Evolutionary conservation across 2,797 vertebrate genomes (phyloP), one percentile per base, ranked within the genome.

Genomic region (Cercopithecus petaurista): DNA sequence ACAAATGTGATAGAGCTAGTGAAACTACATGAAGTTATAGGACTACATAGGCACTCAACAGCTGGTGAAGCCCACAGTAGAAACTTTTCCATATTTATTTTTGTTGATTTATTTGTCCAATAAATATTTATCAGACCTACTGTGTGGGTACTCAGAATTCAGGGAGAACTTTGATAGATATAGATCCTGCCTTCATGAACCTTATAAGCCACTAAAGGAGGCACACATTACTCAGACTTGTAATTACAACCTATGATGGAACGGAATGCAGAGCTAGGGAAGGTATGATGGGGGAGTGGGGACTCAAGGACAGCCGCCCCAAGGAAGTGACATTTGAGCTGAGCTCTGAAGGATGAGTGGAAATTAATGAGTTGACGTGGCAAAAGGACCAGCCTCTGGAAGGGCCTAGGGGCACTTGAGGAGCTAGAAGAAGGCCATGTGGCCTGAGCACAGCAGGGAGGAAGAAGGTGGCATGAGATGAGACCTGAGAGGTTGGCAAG

Each of bases 121-220:
- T 95, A 92, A 95, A 81, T 95, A 94, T 88, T 95, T 95, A 93
- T 79, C 48, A 96, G 70, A 46, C 17, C 33, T 59, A 91, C 39
- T 12, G 19, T 14, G 39, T 46, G 12, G 21, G 80, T 92, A 82
- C 72, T 90, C 4, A 50, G 28, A 14, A 76, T 86, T 17, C 21
- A 67, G 41, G 11, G 9, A 6, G 9, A 64, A 22, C 15, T 26
- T 59, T 59, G n/a, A 59, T 30, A 87, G 80, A n/a, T 39, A 17
- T 10, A 70, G 39, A 87, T 75, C 70, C 43, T 55, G 26, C 46
- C 70, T 84, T 92, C 30, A 24, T 72, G 55, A 96, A 73, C n/a
- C n/a, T 59, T 57, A 59, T 30, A 64, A 86, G 26, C 43, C 77
- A 55, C 41, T 14, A 83, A n/a, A 67, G 46, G 22, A 91, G 83